Conservation (phyloP, 1,140 invertebrate species). For the Euura saliciscinereae region DNA sequence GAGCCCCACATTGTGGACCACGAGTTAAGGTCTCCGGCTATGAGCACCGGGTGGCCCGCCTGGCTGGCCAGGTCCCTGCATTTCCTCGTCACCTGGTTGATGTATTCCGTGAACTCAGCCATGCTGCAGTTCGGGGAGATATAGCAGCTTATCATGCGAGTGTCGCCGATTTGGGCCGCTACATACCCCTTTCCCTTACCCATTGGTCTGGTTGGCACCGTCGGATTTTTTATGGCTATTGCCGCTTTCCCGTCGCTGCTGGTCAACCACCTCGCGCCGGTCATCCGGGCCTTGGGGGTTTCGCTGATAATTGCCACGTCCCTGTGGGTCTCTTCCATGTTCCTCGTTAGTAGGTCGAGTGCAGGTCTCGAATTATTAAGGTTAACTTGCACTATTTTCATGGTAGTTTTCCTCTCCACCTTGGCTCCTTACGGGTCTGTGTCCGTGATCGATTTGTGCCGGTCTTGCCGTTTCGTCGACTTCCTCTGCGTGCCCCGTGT, state of each 20-base stretch:
- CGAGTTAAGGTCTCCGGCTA: slow-evolving; percentile 26
- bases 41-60: neutral
- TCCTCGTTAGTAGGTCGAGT: neutral
- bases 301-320: neutral
- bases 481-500: too few species aligned
- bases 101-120: slow-evolving; percentile 12
- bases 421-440: too few species aligned
- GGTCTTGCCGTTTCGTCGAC: too few species aligned
- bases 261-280: neutral
- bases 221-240: neutral
- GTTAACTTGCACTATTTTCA: neutral
- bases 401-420: too few species aligned
- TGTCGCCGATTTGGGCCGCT: neutral
- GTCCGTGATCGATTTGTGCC: too few species aligned
- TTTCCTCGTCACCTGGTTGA: slow-evolving; percentile 9
- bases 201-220: neutral
- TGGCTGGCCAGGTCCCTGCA: neutral
- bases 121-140: slow-evolving; percentile 14
- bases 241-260: neutral
- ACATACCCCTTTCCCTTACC: neutral
- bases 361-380: neutral
- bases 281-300: neutral
- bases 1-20: slow-evolving; percentile 16
- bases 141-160: slow-evolving; percentile 23
- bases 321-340: too few species aligned